Percentiles rank a stretch among this genome's conserved stretches.
phyloP scores from a whole-genome alignment of 2,113 vertebrate species.

The Chroicocephalus ridibundus region DNA sequence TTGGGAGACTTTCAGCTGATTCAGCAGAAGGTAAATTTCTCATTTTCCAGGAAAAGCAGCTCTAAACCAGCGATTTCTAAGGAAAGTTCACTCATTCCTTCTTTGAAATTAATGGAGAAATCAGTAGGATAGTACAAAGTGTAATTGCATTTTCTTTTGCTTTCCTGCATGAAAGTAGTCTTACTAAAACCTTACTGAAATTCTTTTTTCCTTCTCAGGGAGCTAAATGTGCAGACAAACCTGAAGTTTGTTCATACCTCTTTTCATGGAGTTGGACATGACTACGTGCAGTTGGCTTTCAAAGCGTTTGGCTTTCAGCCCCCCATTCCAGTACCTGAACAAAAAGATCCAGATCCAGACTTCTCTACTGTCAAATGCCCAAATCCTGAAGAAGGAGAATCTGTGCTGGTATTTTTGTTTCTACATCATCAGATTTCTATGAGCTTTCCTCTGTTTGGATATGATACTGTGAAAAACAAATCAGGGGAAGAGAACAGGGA shows the following conservation, averaged over 20 bases:
- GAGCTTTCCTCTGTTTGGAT: neutral
- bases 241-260: constrained; percentile 92
- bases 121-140: neutral
- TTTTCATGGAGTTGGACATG: constrained; percentile 93
- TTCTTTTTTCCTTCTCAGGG: constrained; percentile 67
- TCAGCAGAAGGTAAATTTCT: neutral
- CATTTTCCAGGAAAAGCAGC: neutral
- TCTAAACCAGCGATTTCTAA: neutral
- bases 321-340: constrained; percentile 92
- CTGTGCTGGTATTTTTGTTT: constrained; percentile 83
- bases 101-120: neutral
- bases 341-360: constrained; percentile 91
- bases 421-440: neutral
- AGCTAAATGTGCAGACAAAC: constrained; percentile 77
- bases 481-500: neutral
- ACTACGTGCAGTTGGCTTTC: constrained; percentile 89
- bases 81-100: neutral
- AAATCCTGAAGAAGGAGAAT: constrained; percentile 94
- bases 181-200: neutral
- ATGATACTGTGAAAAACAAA: neutral
- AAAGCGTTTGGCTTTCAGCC: constrained; percentile 84
- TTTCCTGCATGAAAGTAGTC: neutral
- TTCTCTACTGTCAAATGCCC: constrained; percentile 92
- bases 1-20: neutral
- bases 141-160: neutral